Evolutionary conservation across 2,888 invertebrate species (phyloP).

Genomic region (Polydrusus pterygomalis): DNA sequence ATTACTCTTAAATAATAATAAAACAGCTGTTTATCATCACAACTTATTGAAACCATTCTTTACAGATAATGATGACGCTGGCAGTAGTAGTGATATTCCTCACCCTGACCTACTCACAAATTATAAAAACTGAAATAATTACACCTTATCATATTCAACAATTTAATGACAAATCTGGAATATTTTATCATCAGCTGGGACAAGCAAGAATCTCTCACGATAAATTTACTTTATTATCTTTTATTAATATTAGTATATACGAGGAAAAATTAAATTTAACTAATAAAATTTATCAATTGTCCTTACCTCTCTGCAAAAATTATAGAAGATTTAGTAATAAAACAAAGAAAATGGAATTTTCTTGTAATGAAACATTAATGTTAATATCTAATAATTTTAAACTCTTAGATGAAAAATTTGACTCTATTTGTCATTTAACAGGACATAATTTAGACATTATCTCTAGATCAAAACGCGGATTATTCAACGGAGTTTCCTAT

Average conservation of each 20-base stretch:
- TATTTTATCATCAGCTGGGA: slow-evolving; percentile 33
- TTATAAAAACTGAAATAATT: neutral
- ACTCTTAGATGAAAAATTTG: slow-evolving; percentile 31
- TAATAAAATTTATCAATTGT: neutral
- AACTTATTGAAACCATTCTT: slow-evolving; percentile 29
- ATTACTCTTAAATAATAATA: slow-evolving; percentile 29
- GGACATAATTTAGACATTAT: slow-evolving; percentile 29
- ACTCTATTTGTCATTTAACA: slow-evolving; percentile 41
- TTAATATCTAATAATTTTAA: slow-evolving; percentile 3
- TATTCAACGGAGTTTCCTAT: slow-evolving; percentile 43
- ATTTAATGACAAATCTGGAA: slow-evolving; percentile 20
- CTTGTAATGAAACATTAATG: neutral
- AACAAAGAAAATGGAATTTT: slow-evolving; percentile 2
- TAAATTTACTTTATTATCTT: slow-evolving; percentile 33
- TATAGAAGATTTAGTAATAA: slow-evolving; percentile 7
- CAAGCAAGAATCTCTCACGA: slow-evolving; percentile 23
- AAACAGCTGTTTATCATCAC: slow-evolving; percentile 30
- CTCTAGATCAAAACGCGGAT: slow-evolving; percentile 17
- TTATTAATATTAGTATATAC: slow-evolving; percentile 38
- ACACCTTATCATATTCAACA: neutral
- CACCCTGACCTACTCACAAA: neutral
- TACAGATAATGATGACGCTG: slow-evolving; percentile 16
- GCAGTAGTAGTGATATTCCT: neutral
- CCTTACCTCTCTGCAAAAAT: slow-evolving; percentile 22
- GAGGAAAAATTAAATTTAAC: slow-evolving; percentile 34